Conservation (phyloP, 92 coral and sea anemone species). For the Siderastrea siderea region DNA sequence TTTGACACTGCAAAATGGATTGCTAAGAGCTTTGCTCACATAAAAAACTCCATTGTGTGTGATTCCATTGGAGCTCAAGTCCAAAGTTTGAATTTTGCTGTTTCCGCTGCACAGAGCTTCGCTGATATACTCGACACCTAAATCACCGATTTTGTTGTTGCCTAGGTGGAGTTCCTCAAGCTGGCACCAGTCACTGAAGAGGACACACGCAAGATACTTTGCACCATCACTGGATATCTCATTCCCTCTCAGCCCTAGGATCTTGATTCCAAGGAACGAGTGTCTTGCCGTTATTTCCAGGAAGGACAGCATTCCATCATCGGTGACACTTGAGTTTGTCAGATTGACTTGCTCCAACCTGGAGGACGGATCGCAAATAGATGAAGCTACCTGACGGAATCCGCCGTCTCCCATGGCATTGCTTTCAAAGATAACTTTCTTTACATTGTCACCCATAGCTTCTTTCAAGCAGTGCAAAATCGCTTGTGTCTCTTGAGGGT, state of each 20-base stretch:
- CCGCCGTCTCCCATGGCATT: constrained; percentile 36
- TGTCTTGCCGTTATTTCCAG: constrained; percentile 41
- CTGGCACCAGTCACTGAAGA: constrained; percentile 58
- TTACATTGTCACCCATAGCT: constrained; percentile 16
- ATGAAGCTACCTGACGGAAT: constrained; percentile 34
- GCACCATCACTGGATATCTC: constrained; percentile 49
- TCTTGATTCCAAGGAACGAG: constrained; percentile 29
- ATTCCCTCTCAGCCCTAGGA: constrained; percentile 42
- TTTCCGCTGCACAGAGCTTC: constrained; percentile 58
- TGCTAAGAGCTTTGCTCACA: constrained; percentile 50
- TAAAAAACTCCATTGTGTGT: constrained; percentile 36
- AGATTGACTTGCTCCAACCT: constrained; percentile 34
- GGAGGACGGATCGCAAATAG: constrained; percentile 27
- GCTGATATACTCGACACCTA: constrained; percentile 54
- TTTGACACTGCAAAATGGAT: constrained; percentile 25
- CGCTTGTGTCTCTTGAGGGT: constrained; percentile 26
- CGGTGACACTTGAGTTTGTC: constrained; percentile 31
- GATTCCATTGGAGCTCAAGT: constrained; percentile 53
- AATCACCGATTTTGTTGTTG: constrained; percentile 62
- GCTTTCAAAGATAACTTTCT: constrained; percentile 35
- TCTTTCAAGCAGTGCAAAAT: constrained; percentile 21
- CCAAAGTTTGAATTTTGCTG: constrained; percentile 53
- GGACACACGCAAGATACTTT: constrained; percentile 50
- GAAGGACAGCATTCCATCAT: constrained; percentile 46
- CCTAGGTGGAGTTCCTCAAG: constrained; percentile 55